Conservation (phyloP, 2,888 invertebrate species). For the Melanophora roralis region DNA sequence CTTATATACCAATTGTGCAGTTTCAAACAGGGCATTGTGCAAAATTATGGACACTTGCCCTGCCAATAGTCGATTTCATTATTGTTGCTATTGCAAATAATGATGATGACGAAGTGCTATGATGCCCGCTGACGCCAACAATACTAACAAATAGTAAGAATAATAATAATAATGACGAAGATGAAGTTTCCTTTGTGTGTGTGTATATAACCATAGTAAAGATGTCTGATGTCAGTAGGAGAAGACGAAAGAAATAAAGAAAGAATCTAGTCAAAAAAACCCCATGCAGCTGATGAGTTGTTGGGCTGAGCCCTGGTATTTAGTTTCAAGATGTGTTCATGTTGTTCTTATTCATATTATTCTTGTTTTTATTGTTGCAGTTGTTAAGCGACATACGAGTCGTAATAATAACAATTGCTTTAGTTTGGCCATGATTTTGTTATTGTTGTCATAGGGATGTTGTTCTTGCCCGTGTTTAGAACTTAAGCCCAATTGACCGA, state of each 20-base stretch:
- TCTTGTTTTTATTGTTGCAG: slow-evolving; percentile 36
- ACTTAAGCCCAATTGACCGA: slow-evolving; percentile 56
- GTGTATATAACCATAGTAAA: slow-evolving; percentile 25
- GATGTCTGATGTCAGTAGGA: slow-evolving; percentile 24
- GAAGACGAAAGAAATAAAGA: slow-evolving; percentile 7
- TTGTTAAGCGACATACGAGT: slow-evolving; percentile 62
- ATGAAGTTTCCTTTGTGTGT: slow-evolving; percentile 1
- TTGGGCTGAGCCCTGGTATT: slow-evolving; percentile 50
- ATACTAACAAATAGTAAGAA: slow-evolving; percentile 52
- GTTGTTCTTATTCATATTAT: slow-evolving; percentile 19
- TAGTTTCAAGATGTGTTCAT: slow-evolving; percentile 32
- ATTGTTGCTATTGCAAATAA: slow-evolving; percentile 14
- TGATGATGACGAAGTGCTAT: slow-evolving; percentile 60
- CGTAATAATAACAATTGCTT: slow-evolving; percentile 61
- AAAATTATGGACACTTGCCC: slow-evolving; percentile 53
- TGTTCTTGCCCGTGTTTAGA: slow-evolving; percentile 48
- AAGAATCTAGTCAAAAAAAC: slow-evolving; percentile 24
- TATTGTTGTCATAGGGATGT: slow-evolving; percentile 52
- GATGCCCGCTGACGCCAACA: slow-evolving; percentile 60
- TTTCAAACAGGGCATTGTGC: slow-evolving; percentile 4
- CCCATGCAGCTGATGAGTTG: slow-evolving; percentile 55
- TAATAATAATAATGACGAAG: slow-evolving; percentile 51
- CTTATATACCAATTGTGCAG: too few relatives aligned
- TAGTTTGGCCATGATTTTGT: slow-evolving; percentile 60
- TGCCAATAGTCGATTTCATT: slow-evolving; percentile 33